Evolutionary conservation across 2,888 invertebrate species (phyloP).

Genomic region (Ephialtes manifestator): DNA sequence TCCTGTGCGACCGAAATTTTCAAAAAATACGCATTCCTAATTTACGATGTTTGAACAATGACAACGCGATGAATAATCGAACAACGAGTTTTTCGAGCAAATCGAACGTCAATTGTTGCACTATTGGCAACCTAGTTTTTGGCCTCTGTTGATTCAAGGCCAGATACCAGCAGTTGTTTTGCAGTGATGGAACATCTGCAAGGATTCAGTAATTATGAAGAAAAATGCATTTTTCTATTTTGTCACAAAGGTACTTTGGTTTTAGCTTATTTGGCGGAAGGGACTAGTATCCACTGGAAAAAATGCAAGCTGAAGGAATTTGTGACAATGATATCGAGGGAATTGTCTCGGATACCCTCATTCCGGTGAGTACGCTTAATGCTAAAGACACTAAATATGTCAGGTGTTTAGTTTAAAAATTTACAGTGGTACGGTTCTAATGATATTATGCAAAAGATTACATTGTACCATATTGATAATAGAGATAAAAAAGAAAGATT

Average conservation of each 20-base stretch:
- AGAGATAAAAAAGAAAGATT: not conserved
- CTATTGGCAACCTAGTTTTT: slow-evolving; percentile 27
- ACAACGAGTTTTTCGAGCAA: slow-evolving; percentile 14
- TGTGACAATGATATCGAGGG: slow-evolving; percentile 83
- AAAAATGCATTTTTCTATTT: slow-evolving; percentile 46
- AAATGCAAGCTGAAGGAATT: slow-evolving; percentile 84
- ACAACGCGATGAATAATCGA: not conserved
- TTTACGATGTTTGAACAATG: slow-evolving; percentile 6
- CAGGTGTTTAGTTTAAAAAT: not conserved
- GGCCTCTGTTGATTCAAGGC: slow-evolving; percentile 73
- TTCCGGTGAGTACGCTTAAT: slow-evolving; percentile 84
- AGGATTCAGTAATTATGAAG: slow-evolving; percentile 61
- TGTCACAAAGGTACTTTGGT: slow-evolving; percentile 73
- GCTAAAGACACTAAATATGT: not conserved
- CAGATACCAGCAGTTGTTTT: slow-evolving; percentile 65
- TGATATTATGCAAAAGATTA: not conserved
- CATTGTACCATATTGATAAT: not conserved
- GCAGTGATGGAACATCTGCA: slow-evolving; percentile 70
- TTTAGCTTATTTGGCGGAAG: slow-evolving; percentile 73
- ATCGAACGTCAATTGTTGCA: slow-evolving; percentile 16
- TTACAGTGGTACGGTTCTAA: not conserved
- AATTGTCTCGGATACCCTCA: slow-evolving; percentile 84
- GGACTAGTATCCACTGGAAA: slow-evolving; percentile 70
- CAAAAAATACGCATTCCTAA: slow-evolving; percentile 73
- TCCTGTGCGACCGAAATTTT: slow-evolving; percentile 82